Evolutionary conservation across 2,797 vertebrate genomes (phyloP).

Genomic region (Manis crassicaudata): DNA sequence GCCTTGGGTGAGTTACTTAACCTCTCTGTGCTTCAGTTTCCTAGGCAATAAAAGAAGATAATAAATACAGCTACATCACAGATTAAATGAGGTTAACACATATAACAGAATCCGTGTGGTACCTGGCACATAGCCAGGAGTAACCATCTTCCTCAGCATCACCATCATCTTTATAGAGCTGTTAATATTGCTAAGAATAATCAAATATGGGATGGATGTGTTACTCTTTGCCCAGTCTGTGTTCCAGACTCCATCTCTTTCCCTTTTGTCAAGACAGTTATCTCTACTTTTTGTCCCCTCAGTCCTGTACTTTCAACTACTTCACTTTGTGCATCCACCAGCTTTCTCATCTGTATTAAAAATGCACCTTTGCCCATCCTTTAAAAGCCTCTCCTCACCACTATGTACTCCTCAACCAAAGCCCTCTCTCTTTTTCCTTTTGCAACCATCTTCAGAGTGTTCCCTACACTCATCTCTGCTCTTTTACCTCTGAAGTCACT

Average conservation of each 20-base stretch:
- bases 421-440: background rate
- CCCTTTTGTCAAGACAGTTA: background rate
- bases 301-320: background rate
- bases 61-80: background rate
- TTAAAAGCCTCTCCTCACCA: background rate
- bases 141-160: background rate
- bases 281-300: background rate
- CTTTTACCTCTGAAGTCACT: background rate
- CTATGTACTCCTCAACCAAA: background rate
- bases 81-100: background rate
- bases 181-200: background rate
- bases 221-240: background rate
- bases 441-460: background rate
- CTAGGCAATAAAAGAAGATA: background rate
- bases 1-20: background rate
- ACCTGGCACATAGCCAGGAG: background rate
- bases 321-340: background rate
- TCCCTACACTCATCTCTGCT: background rate
- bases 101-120: background rate
- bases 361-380: background rate
- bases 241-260: background rate
- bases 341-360: background rate
- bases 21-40: slow-evolving; percentile 1
- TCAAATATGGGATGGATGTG: background rate
- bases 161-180: background rate